Evolutionary conservation across 2,113 vertebrate species (phyloP), one percentile per base, ranked within the genome.

Genomic region (Bostrychus sinensis): DNA sequence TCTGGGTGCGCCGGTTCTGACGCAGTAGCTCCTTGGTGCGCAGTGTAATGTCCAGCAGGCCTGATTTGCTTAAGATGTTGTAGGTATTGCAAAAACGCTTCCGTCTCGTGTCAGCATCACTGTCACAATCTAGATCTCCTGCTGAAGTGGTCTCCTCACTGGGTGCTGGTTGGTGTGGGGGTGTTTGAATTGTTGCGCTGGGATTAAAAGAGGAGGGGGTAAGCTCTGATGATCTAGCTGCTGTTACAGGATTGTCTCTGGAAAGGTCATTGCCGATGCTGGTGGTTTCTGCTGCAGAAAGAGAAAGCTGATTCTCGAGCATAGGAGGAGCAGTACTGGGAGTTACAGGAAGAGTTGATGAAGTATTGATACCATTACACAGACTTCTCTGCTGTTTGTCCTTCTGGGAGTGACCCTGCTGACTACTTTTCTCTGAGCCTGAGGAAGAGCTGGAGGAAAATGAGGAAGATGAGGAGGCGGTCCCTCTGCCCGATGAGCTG

Each of bases 21-120:
- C 94, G 91, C 56, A 95, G 94, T 59, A 98, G 80, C 83, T 97
- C 96, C 91, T 96, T 97, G 42, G 95, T 96, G 70, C 96, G 94
- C 23, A 98, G 89, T 3, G 95, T 95, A 74, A 97, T 98, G 85
- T 94, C 94, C 68, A 98, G 90, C 83, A 97, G 75, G 0, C 95
- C 95, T 0, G 96, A 97, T 41, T 88, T 91, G 58, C 93, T 93
- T 0, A 98, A 86, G 69, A 96, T 93, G 4, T 96, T 95, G 2
- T 96, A 93, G 0, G 95, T 98, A 60, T 97, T 98, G 86, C 94
- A 91, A 84, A 98, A 96, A 53, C 95, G 93, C 66, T 93, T 94
- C 57, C 91, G 88, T 70, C 89, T 95, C 70, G 42, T 25, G 3
- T 90, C 85, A 11, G 17, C 28, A 3, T 89, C 93, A 7, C 20